Percentiles rank a stretch among this genome's conserved stretches.
Evolutionary conservation across 1,140 invertebrate species (phyloP).

Genomic region (Lamellibrachia luymesi): DNA sequence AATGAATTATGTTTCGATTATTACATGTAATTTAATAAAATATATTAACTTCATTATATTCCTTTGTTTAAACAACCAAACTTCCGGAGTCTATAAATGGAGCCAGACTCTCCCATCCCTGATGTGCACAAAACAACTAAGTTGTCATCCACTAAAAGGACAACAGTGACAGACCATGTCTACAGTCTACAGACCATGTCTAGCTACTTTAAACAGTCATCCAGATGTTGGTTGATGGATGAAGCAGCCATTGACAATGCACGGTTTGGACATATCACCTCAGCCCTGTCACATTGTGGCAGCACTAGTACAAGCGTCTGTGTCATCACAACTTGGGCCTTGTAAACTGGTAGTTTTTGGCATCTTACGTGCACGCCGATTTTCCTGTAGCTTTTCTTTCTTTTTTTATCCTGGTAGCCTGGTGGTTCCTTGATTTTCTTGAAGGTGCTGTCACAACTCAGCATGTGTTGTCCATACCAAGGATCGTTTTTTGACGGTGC

Average conservation of each 20-base stretch:
- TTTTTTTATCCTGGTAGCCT: conserved; percentile 22
- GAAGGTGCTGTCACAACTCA: conserved; percentile 80
- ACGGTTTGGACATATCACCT: background rate
- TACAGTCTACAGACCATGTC: background rate
- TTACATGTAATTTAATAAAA: no score
- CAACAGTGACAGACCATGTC: background rate
- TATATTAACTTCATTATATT: no score
- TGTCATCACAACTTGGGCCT: background rate
- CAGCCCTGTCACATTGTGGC: background rate
- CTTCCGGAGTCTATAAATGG: no score
- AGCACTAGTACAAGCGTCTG: background rate
- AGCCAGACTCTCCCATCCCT: no score
- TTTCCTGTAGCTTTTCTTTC: background rate
- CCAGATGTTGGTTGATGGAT: background rate
- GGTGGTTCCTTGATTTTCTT: conserved; percentile 75
- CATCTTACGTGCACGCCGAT: background rate
- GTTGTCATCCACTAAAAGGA: background rate
- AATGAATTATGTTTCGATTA: no score
- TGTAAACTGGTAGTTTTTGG: background rate
- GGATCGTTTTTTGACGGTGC: conserved; percentile 82
- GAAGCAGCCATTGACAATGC: background rate
- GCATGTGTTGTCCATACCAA: conserved; percentile 85
- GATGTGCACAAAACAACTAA: no score
- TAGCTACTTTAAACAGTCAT: background rate
- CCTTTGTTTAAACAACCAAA: no score